phyloP scores from a whole-genome alignment of 2,797 vertebrate genomes.

The Scleropages formosus region DNA sequence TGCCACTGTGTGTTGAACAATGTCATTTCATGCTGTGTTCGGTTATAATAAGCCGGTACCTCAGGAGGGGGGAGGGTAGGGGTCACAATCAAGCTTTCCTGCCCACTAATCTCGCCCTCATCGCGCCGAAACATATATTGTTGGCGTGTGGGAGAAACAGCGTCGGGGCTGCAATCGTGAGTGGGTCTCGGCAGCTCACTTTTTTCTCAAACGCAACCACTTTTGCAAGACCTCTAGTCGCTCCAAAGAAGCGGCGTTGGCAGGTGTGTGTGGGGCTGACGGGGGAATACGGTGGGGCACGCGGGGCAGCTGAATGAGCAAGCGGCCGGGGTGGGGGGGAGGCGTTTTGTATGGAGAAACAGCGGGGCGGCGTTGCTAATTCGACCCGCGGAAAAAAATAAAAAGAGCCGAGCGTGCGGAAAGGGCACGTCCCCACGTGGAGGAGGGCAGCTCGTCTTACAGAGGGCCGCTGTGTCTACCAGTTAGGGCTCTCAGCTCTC shows the following conservation, averaged over 20 bases:
- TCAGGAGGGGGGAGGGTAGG: not conserved
- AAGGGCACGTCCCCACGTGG: not conserved
- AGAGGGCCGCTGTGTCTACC: not conserved
- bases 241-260: not conserved
- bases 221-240: not conserved
- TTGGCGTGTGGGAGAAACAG: not conserved
- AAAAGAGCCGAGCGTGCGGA: not conserved
- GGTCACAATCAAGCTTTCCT: not conserved
- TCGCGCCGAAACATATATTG: not conserved
- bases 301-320: not conserved
- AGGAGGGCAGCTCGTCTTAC: not conserved
- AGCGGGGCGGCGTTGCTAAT: too few relatives aligned
- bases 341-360: not conserved
- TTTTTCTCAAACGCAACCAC: not conserved
- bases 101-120: not conserved
- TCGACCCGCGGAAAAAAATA: too few relatives aligned
- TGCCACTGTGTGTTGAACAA: not conserved
- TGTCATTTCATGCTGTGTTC: slow-evolving; percentile 7
- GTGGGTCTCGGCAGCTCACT: not conserved
- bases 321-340: not conserved
- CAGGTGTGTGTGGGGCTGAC: too few relatives aligned
- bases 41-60: slow-evolving; percentile 19
- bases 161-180: too few relatives aligned
- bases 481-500: not conserved
- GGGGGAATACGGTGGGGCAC: too few relatives aligned